phyloP scores from a whole-genome alignment of 2,113 vertebrate genomes.

The Nannobrachium achirus region DNA sequence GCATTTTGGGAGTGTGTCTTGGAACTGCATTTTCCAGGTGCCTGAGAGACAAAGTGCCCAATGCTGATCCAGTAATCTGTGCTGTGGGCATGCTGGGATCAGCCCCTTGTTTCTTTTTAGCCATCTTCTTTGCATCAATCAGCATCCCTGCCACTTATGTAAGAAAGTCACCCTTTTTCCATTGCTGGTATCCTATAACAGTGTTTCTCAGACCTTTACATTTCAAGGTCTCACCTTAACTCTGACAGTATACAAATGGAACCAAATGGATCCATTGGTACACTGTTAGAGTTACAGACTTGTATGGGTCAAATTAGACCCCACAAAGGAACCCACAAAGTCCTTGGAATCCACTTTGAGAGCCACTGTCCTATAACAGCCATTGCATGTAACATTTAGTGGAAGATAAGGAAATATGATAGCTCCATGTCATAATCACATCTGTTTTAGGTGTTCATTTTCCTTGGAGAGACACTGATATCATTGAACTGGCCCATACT shows the following conservation, averaged over 20 bases:
- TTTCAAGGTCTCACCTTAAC: no score
- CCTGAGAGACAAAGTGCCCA: constrained; percentile 78
- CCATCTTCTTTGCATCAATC: constrained; percentile 79
- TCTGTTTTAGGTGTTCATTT: constrained; percentile 82
- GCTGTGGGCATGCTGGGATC: constrained; percentile 85
- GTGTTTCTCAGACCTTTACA: no score
- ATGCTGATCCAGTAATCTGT: constrained; percentile 89
- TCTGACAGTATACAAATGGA: no score
- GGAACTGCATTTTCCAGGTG: constrained; percentile 80
- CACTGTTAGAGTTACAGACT: no score
- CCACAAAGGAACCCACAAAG: no score
- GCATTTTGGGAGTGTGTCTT: constrained; percentile 83
- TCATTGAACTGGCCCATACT: constrained; percentile 86
- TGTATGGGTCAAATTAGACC: no score
- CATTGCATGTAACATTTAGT: neutral
- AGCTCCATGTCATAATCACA: neutral
- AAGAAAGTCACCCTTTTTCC: constrained; percentile 59
- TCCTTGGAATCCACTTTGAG: no score
- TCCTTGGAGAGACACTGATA: constrained; percentile 79
- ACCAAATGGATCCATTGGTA: no score
- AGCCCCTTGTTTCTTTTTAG: constrained; percentile 82
- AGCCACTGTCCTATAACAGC: no score
- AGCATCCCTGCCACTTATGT: constrained; percentile 85
- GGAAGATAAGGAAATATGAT: neutral
- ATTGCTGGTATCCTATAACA: neutral